These are phyloP conservation scores for Plotosus lineatus DNA, from an alignment of 2,113 vertebrate species.

Conservation along the genomic window DNA sequence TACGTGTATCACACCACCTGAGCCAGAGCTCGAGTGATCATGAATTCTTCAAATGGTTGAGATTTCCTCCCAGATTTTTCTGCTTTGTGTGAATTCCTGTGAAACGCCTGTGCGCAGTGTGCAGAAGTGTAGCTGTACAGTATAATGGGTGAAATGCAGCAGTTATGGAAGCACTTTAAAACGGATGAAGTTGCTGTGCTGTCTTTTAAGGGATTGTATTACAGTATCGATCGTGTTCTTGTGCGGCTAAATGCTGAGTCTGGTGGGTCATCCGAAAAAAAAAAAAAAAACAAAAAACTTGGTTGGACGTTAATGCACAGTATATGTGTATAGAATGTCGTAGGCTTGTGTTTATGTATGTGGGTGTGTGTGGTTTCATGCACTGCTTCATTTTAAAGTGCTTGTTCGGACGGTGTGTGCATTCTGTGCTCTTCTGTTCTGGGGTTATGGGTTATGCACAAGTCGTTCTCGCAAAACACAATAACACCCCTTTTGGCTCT, in stretches of 20 bases:
- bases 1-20: not conserved
- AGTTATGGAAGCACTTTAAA: conserved; percentile 51
- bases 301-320: conserved; percentile 12
- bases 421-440: not conserved
- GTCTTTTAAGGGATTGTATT: conserved; percentile 56
- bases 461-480: not conserved
- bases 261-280: conserved; percentile 43
- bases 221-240: conserved; percentile 51
- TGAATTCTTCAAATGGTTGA: not conserved
- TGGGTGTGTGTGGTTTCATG: conserved; percentile 13
- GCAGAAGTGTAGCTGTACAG: conserved; percentile 1
- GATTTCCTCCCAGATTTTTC: not conserved
- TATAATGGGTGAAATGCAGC: conserved; percentile 27
- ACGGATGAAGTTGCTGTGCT: conserved; percentile 37
- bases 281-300: no score
- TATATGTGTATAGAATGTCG: conserved; percentile 17
- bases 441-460: not conserved
- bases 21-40: not conserved
- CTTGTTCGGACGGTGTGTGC: not conserved
- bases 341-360: not conserved
- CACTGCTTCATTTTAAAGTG: conserved; percentile 1
- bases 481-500: not conserved
- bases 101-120: not conserved
- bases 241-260: conserved; percentile 28
- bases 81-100: not conserved